Evolutionary conservation across 1,140 invertebrate genomes (phyloP), one percentile per base, ranked within the genome.

Genomic region (Luehdorfia chinensis): DNA sequence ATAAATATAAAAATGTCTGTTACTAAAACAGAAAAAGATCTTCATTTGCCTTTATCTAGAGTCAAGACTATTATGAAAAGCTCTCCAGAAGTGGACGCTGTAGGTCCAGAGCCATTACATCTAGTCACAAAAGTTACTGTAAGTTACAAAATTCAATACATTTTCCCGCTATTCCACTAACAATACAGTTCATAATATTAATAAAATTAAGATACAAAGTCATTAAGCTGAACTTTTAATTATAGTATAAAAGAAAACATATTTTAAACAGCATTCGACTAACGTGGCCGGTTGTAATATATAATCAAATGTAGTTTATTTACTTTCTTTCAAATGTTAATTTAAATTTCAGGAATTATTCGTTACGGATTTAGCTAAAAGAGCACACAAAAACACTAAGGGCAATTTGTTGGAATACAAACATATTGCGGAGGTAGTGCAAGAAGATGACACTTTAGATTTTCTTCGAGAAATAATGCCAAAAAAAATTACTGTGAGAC

Each of bases 21-120:
- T 32, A 65, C 71, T 23, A 84, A 79, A 74, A 34, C 52, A 21
- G 79, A 81, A 50, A 86, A 75, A 61, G 84, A 87, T 33, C 62
- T 87, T 30, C 80, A 81, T 66, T 76, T 95, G 48, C 93, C 94
- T 0, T 78, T 94, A 50, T 91, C 91, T 13, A 89, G 93, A 55
- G 91, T 95, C 4, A 93, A 92, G 88, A 94, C 93, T 28, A 95
- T 95, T 45, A 95, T 95, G 94, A 95, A 95, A 88, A 94, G 93
- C 83, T 94, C 93, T 1, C 93, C 94, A 21, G 93, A 94, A 66
- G 93, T 94, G 1, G 93, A 94, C 53, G 90, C 90, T 18, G 92
- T 95, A 25, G 92, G 92, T 23, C 91, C 91, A 65, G 93, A 95
- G 75, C 91, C 93, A 8, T 83, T 94, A 11, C 91, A 90, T 74